Evolutionary conservation across 1,140 invertebrate species (phyloP), one percentile per base, ranked within the genome.

Genomic region (Steinernema khuongi): DNA sequence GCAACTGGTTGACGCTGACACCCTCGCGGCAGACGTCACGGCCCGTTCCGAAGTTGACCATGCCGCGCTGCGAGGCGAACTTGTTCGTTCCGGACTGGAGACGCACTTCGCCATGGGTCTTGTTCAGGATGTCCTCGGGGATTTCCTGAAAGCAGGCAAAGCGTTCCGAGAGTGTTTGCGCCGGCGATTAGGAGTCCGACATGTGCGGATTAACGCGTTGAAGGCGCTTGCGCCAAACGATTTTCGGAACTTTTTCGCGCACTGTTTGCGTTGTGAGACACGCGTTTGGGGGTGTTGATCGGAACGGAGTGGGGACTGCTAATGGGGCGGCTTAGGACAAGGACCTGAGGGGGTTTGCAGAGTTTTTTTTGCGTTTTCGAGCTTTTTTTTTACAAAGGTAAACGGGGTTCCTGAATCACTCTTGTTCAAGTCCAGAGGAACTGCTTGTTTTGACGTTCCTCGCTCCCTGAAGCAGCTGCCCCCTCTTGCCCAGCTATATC

Each of bases 21-120:
- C 81, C 82, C 71, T 84, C 83, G 71, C 82, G 79, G 76, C 82
- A 85, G 36, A 84, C 83, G 69, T 84, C 83, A 83, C 83, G 84
- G 17, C 81, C 81, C 22, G 84, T 77, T 73, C 83, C 83, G 74
- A 84, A 84, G 26, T 78, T 78, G 60, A 79, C 80, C 79, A 81
- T 79, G 33, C 83, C 83, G 41, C 68, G 67, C 43, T 76, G 73
- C 4, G 75, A 77, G 60, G 44, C 68, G 32, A 43, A 77, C 31
- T 74, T 77, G 70, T 77, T 77, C 36, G 83, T 85, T 76, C 83
- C 83, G 33, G 84, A 85, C 72, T 84, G 83, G 44, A 85, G 83
- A 75, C 83, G 82, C 30, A 84, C 83, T 77, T 84, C 84, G 26
- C 84, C 84, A 68, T 84, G 81, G n/a, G 77, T 67, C 33, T 77